These are phyloP conservation scores for Lepidurus couesii DNA, from an alignment of 1,140 invertebrate species.

Conservation along the genomic window DNA sequence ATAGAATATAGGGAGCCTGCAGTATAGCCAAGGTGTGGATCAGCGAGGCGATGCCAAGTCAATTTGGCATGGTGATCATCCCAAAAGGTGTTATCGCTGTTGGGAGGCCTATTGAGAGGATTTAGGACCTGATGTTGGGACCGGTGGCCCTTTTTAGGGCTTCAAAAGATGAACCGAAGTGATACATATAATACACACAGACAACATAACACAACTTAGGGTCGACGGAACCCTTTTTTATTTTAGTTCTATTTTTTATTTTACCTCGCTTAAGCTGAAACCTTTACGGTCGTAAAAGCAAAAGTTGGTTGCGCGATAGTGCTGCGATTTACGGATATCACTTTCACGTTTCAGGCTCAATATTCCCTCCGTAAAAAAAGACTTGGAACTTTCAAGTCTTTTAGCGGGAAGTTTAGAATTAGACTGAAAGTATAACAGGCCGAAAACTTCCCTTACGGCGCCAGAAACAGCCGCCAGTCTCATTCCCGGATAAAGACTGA, in stretches of 20 bases:
- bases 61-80: conserved; percentile 10
- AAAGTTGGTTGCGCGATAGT: neutral
- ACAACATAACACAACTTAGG: neutral
- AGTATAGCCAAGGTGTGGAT: neutral
- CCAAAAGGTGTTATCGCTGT: conserved; percentile 14
- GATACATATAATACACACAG: neutral
- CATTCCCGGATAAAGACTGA: too few species aligned
- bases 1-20: neutral
- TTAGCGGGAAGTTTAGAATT: too few species aligned
- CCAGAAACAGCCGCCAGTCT: too few species aligned
- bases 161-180: conserved; percentile 14
- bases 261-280: neutral
- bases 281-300: conserved; percentile 13
- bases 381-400: too few species aligned
- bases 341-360: neutral
- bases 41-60: conserved; percentile 1
- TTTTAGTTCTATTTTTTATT: neutral
- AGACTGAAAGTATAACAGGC: too few species aligned
- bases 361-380: neutral
- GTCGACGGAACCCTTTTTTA: neutral
- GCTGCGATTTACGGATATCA: conserved; percentile 5
- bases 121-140: conserved; percentile 1
- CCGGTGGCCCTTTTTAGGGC: neutral
- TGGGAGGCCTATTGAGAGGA: conserved; percentile 10
- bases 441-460: too few species aligned